These are phyloP conservation scores for Notodonta ziczac DNA, from an alignment of 2,888 invertebrate species.

Conservation along the genomic window DNA sequence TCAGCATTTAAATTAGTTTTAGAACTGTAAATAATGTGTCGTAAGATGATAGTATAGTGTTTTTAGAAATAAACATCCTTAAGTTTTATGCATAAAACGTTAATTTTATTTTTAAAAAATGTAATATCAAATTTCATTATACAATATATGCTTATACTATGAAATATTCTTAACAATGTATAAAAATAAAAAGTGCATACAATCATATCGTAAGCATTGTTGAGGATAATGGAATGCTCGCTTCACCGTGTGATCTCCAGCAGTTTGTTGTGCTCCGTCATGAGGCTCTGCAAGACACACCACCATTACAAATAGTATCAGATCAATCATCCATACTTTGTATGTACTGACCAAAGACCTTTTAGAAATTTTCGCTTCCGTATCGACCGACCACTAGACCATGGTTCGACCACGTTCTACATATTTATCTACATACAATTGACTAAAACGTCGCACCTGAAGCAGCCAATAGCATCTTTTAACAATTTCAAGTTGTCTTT, in stretches of 20 bases:
- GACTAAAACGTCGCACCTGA: too few relatives aligned
- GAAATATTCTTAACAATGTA: conserved; percentile 27
- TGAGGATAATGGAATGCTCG: conserved; percentile 25
- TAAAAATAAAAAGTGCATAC: conserved; percentile 35
- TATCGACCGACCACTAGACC: too few relatives aligned
- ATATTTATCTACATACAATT: too few relatives aligned
- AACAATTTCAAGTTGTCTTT: too few relatives aligned
- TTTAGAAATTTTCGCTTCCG: too few relatives aligned
- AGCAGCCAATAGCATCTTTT: too few relatives aligned
- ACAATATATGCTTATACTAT: neutral
- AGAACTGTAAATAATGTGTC: too few relatives aligned
- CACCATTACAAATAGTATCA: conserved; percentile 6
- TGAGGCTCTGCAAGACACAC: conserved; percentile 79
- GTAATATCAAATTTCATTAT: conserved; percentile 3
- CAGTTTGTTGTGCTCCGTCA: conserved; percentile 84
- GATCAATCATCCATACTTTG: neutral
- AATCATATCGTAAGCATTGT: conserved; percentile 18
- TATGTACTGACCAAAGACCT: too few relatives aligned
- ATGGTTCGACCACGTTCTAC: too few relatives aligned
- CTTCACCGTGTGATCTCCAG: conserved; percentile 64
- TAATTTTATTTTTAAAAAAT: conserved; percentile 6
- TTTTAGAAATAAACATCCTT: too few relatives aligned
- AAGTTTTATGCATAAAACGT: neutral
- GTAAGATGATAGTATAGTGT: too few relatives aligned
- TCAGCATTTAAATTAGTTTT: too few relatives aligned